These are phyloP conservation scores for Micrasema minimum DNA, from an alignment of 1,140 invertebrate genomes.

Conservation along the genomic window DNA sequence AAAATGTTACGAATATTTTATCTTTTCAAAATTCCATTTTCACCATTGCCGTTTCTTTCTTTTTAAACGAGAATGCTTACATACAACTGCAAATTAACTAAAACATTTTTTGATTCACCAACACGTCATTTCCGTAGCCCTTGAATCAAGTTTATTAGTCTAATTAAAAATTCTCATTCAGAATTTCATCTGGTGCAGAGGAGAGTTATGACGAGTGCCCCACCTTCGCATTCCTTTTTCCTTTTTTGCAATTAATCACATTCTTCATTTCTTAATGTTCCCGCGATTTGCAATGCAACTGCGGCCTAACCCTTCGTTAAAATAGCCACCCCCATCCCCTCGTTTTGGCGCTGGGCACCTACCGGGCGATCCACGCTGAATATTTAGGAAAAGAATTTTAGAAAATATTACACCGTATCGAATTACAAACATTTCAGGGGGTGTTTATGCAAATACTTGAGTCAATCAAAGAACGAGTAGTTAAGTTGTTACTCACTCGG, in stretches of 20 bases:
- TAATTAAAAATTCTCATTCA: constrained; percentile 32
- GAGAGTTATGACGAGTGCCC: not conserved
- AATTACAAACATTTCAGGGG: constrained; percentile 13
- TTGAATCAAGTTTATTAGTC: not conserved
- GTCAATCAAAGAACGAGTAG: constrained; percentile 29
- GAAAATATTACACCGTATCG: constrained; percentile 31
- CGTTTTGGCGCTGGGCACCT: not conserved
- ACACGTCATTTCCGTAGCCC: not conserved
- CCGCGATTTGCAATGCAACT: constrained; percentile 27
- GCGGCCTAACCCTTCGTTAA: constrained; percentile 47
- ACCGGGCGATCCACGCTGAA: not conserved
- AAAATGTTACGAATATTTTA: too few species aligned
- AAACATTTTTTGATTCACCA: too few species aligned
- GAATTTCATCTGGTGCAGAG: constrained; percentile 19
- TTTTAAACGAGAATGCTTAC: too few species aligned
- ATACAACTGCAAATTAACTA: too few species aligned
- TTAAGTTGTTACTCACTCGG: too few species aligned
- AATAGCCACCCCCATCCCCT: constrained; percentile 34
- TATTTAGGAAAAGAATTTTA: constrained; percentile 24
- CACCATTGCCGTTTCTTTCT: too few species aligned
- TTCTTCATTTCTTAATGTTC: constrained; percentile 49
- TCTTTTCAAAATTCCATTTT: too few species aligned
- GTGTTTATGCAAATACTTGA: constrained; percentile 35
- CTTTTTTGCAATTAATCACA: constrained; percentile 50
- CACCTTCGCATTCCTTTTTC: constrained; percentile 22